These are phyloP conservation scores for Orchesella cincta DNA, from an alignment of 1,140 invertebrate genomes.

Conservation along the genomic window DNA sequence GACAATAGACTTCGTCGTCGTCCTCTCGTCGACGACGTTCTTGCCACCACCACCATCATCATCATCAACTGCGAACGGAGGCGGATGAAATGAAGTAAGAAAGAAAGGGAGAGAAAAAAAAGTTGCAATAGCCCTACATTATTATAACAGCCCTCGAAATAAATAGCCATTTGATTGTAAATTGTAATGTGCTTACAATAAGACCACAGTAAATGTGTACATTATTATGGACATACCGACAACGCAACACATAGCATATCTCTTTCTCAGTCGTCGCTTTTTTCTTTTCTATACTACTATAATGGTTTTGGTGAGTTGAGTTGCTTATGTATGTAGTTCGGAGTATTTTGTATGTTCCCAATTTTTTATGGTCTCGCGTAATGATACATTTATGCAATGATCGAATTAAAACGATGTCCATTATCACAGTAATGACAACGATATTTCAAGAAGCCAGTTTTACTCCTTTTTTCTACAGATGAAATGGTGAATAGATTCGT, in stretches of 20 bases:
- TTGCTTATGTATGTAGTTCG: neutral
- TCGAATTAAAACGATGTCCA: conserved; percentile 16
- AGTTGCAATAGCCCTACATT: neutral
- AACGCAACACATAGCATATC: no score
- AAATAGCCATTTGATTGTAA: neutral
- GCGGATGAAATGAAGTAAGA: no score
- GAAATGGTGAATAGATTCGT: no score
- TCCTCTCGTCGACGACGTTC: no score
- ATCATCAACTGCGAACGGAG: no score
- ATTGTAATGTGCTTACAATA: neutral
- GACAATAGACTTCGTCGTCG: neutral
- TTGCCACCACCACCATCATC: no score
- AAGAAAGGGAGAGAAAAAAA: neutral
- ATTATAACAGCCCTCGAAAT: neutral
- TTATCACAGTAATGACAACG: conserved; percentile 5
- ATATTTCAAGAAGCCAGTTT: conserved; percentile 7
- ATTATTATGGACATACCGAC: neutral
- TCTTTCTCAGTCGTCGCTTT: no score
- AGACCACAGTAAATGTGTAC: neutral
- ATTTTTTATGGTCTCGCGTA: conserved; percentile 1
- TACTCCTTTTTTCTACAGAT: neutral
- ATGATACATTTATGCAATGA: conserved; percentile 30
- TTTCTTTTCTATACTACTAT: no score
- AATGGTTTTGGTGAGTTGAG: neutral
- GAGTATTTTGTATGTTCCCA: neutral